phyloP scores from a whole-genome alignment of 2,797 vertebrate genomes.

The Poeciliopsis paucimaculata region DNA sequence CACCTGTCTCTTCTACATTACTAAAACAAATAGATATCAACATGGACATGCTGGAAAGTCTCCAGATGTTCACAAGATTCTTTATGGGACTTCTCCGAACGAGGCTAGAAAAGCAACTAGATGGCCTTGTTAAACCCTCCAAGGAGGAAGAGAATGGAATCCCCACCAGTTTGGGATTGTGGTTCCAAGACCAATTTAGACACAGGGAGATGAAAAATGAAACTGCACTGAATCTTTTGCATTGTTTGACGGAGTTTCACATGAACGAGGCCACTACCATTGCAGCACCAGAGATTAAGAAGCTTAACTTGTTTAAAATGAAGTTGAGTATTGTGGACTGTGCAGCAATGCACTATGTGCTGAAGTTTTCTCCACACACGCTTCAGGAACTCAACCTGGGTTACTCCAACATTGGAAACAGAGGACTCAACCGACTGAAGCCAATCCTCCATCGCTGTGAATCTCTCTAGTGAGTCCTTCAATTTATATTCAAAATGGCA shows the following conservation, averaged over 20 bases:
- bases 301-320: conserved; percentile 77
- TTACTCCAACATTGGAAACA: conserved; percentile 79
- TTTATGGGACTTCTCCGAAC: conserved; percentile 74
- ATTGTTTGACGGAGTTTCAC: conserved; percentile 77
- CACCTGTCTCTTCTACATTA: conserved; percentile 38
- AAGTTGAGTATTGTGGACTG: conserved; percentile 77
- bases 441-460: conserved; percentile 76
- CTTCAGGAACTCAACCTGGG: conserved; percentile 77
- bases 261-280: conserved; percentile 55
- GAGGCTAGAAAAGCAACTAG: conserved; percentile 61
- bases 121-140: conserved; percentile 52
- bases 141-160: conserved; percentile 28
- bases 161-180: conserved; percentile 53
- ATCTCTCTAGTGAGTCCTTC: conserved; percentile 73
- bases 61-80: conserved; percentile 81
- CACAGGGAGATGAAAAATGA: conserved; percentile 58
- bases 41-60: conserved; percentile 57
- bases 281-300: conserved; percentile 69
- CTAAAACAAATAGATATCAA: conserved; percentile 44
- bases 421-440: conserved; percentile 64
- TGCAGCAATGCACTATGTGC: conserved; percentile 72
- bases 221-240: conserved; percentile 72
- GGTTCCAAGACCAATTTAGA: conserved; percentile 72
- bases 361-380: conserved; percentile 69
- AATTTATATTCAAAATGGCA: not conserved